Evolutionary conservation across 2,888 invertebrate species (phyloP).

Genomic region (Mimumesa dahlbomi): DNA sequence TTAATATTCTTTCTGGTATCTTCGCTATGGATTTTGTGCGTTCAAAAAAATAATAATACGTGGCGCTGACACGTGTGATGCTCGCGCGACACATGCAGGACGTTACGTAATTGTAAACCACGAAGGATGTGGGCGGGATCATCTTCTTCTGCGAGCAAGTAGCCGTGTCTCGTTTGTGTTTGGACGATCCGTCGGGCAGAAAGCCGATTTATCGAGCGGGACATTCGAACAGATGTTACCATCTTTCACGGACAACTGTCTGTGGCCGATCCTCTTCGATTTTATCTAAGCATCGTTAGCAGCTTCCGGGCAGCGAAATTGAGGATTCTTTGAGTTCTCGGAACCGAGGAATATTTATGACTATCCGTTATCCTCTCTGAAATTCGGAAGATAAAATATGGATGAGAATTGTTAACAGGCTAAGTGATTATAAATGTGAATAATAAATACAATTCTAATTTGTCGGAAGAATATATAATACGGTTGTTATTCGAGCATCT

Average conservation of each 20-base stretch:
- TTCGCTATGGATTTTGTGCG: too few relatives aligned
- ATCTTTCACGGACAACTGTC: slow-evolving; percentile 52
- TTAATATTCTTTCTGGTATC: too few relatives aligned
- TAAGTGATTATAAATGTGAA: too few relatives aligned
- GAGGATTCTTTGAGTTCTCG: not conserved
- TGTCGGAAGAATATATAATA: slow-evolving; percentile 22
- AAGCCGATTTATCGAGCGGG: slow-evolving; percentile 68
- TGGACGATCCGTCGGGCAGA: slow-evolving; percentile 40
- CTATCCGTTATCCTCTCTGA: not conserved
- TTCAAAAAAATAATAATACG: too few relatives aligned
- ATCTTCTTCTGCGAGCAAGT: slow-evolving; percentile 52
- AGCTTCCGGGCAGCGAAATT: slow-evolving; percentile 53
- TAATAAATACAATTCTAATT: slow-evolving; percentile 40
- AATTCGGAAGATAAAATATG: too few relatives aligned
- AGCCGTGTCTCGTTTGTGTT: slow-evolving; percentile 37
- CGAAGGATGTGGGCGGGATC: slow-evolving; percentile 75
- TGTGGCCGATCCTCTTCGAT: slow-evolving; percentile 29
- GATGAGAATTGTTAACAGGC: too few relatives aligned
- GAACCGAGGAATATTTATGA: slow-evolving; percentile 2
- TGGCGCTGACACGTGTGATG: slow-evolving; percentile 48
- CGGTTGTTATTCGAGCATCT: slow-evolving; percentile 38
- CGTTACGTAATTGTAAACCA: slow-evolving; percentile 74
- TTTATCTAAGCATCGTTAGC: slow-evolving; percentile 62
- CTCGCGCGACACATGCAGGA: slow-evolving; percentile 65
- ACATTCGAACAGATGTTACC: slow-evolving; percentile 70